Evolutionary conservation across 2,113 vertebrate species (phyloP).

Genomic region (Gorilla gorilla): DNA sequence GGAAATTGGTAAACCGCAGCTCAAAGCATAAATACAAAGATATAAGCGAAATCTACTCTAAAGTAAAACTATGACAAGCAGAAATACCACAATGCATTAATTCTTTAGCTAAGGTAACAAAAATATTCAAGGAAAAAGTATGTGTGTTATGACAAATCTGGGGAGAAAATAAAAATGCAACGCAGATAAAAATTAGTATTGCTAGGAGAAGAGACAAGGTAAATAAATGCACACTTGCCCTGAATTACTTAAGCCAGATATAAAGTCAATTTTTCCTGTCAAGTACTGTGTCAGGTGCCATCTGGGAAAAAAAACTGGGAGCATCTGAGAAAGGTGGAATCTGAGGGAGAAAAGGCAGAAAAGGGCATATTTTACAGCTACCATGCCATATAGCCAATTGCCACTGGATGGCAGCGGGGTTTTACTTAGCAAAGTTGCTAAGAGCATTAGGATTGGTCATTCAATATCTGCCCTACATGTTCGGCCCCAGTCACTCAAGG

Average conservation of each 20-base stretch:
- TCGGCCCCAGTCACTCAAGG: not conserved
- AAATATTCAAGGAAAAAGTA: not conserved
- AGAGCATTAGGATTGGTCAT: too few species aligned
- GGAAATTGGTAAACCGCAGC: constrained; percentile 46
- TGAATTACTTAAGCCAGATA: not conserved
- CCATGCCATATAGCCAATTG: not conserved
- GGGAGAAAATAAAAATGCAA: not conserved
- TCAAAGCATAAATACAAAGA: constrained; percentile 25
- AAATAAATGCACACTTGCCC: not conserved
- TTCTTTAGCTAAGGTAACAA: not conserved
- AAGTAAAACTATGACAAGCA: not conserved
- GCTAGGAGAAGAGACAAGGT: not conserved
- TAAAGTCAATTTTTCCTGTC: not conserved
- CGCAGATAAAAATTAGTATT: not conserved
- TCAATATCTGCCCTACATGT: not conserved
- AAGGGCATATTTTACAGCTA: rapidly evolving
- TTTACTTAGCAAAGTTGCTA: not conserved
- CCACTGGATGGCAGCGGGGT: constrained; percentile 57
- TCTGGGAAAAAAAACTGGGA: not conserved
- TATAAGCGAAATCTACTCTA: not conserved
- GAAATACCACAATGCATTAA: not conserved
- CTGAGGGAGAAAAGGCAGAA: not conserved
- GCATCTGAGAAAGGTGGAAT: not conserved
- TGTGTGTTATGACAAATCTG: not conserved
- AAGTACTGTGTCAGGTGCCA: not conserved